Base-by-base conservation (phyloP, 2,888 invertebrate genomes). In the Agriotes lineatus region DNA sequence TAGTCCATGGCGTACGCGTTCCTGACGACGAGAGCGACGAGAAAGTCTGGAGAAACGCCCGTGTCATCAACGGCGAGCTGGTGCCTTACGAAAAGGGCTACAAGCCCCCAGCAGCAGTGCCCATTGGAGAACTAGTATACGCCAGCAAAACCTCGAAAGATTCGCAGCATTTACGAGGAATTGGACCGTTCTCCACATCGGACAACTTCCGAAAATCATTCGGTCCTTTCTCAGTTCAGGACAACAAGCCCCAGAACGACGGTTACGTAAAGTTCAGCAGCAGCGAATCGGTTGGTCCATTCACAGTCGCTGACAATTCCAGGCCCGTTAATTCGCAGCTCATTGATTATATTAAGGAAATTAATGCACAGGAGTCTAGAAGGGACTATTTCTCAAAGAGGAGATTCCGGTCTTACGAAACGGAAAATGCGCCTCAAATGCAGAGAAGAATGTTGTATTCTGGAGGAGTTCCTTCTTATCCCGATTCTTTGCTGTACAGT, bases 11-110 rank as follows among this genome's bases (percentile, higher is more conserved):
- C 0, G 89, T 93, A 0, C 88, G 95, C 66, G 91, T 94, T 39
- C 95, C 95, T 0, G 96, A 96, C 78, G 93, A 94, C 74, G 93
- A 93, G 63, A 90, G 91, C 54, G 94, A 94, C 78, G 83, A 85
- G 19, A 93, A 93, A 80, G 92, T 91, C 0, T 96, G 95, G 95
- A 87, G 96, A 61, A 96, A 96, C 82, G 96, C 95, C 0, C 87
- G 95, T 72, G 95, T 96, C 10, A 93, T 96, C 48, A 95, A 96
- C 78, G 93, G 94, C 61, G 90, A 93, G 81, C 83, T 96, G 56
- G 86, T 93, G 48, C 92, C 93, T 14, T 92, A 93, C 76, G 91
- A 91, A 52, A 88, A 90, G 77, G 91, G 89, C 4, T 90, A 90
- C 73, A 87, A 88, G 69, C 90, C 91, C 54, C 89, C 90, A 1